Percentiles rank a stretch among this genome's conserved stretches.
phyloP scores from a whole-genome alignment of 2,113 vertebrate species.

The Myotis lucifugus region DNA sequence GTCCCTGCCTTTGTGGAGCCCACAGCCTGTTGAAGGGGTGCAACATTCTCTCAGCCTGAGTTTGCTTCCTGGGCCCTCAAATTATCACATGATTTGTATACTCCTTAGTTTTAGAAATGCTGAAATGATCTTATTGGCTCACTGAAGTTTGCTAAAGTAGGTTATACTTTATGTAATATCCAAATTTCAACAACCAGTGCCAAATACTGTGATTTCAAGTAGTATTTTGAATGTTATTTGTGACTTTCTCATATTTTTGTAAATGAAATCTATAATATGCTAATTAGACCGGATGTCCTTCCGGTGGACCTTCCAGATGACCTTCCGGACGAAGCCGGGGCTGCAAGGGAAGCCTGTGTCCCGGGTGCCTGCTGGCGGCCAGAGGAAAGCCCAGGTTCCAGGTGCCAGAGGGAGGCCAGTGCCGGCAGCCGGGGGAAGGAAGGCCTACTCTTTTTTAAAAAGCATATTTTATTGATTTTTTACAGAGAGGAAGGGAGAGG shows the following conservation, averaged over 20 bases:
- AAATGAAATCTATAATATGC: background rate
- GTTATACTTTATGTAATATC: background rate
- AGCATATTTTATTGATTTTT: too few species aligned
- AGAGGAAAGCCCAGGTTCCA: too few species aligned
- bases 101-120: background rate
- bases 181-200: background rate
- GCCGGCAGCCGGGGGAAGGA: too few species aligned
- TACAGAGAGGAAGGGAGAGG: too few species aligned
- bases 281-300: too few species aligned
- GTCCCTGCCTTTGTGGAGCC: background rate
- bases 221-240: background rate
- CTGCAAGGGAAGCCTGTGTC: too few species aligned
- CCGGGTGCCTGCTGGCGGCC: too few species aligned
- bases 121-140: background rate
- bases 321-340: too few species aligned
- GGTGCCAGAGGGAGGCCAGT: too few species aligned
- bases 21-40: background rate
- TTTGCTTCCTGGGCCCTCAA: background rate
- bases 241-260: background rate
- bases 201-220: background rate
- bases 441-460: too few species aligned
- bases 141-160: background rate
- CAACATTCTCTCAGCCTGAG: background rate
- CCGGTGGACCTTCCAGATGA: too few species aligned
- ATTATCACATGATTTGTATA: background rate